These are phyloP conservation scores for Catharus ustulatus DNA, from an alignment of 2,797 vertebrate species.

Conservation along the genomic window DNA sequence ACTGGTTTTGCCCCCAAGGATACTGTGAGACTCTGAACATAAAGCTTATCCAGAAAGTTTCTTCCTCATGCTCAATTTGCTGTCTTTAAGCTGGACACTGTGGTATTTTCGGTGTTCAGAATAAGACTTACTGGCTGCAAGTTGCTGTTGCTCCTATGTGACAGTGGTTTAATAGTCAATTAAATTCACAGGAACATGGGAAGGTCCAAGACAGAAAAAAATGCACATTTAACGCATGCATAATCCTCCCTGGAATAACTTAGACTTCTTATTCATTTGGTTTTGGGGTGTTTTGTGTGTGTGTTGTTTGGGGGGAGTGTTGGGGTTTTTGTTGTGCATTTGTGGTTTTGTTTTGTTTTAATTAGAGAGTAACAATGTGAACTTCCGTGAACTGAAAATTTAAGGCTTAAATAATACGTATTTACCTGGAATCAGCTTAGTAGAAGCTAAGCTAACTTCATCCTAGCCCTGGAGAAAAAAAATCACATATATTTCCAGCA, in stretches of 20 bases:
- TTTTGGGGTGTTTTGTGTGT: background rate
- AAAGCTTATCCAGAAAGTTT: background rate
- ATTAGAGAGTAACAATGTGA: background rate
- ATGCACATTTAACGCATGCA: background rate
- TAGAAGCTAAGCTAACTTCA: background rate
- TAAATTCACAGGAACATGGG: background rate
- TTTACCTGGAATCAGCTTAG: conserved; percentile 1
- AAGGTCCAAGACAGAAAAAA: background rate
- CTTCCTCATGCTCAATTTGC: background rate
- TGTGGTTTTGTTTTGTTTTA: background rate
- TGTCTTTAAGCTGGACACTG: background rate
- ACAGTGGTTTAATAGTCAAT: background rate
- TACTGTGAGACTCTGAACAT: background rate
- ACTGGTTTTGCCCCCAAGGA: background rate
- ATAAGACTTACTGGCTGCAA: background rate
- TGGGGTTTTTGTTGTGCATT: background rate
- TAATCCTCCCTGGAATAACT: background rate
- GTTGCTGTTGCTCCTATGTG: background rate
- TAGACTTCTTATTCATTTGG: background rate
- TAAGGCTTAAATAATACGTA: background rate
- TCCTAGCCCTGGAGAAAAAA: background rate
- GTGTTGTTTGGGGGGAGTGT: background rate
- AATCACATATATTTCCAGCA: background rate
- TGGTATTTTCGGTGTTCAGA: conserved; percentile 6
- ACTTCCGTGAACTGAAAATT: background rate